These are phyloP conservation scores for Chrysaora quinquecirrha DNA, from an alignment of 30 jellyfish, hydroid and myxozoan species.

Conservation along the genomic window DNA sequence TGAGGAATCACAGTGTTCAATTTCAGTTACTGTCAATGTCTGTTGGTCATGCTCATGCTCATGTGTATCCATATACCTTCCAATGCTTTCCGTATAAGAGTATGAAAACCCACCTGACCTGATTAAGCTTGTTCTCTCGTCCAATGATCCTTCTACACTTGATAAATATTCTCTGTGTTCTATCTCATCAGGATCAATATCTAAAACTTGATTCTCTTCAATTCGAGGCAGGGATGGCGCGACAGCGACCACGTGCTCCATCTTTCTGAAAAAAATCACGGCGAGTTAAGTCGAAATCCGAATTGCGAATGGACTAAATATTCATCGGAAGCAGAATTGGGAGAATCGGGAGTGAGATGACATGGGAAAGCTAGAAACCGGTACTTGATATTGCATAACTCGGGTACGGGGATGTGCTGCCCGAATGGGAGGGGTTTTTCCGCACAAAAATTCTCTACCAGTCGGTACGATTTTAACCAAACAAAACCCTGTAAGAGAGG, in stretches of 20 bases:
- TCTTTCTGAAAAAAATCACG: neutral
- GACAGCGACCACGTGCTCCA: slow-evolving; percentile 27
- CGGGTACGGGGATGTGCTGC: too few relatives aligned
- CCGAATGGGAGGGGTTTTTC: too few relatives aligned
- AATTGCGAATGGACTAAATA: too few relatives aligned
- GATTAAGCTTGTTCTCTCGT: slow-evolving; percentile 54
- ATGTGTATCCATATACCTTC: slow-evolving; percentile 36
- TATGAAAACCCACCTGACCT: slow-evolving; percentile 51
- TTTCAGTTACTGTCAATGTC: neutral
- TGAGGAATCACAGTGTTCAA: slow-evolving; percentile 12
- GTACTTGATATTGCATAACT: too few relatives aligned
- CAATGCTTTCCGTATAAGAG: slow-evolving; percentile 56
- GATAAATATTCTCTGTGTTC: slow-evolving; percentile 8
- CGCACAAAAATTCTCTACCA: too few relatives aligned
- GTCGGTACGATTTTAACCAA: too few relatives aligned
- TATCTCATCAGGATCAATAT: neutral
- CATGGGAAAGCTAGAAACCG: too few relatives aligned
- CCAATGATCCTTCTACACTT: neutral
- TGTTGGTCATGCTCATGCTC: slow-evolving; percentile 25
- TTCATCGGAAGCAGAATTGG: too few relatives aligned
- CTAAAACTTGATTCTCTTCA: slow-evolving; percentile 15
- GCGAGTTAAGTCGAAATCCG: too few relatives aligned
- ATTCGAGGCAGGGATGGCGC: slow-evolving; percentile 35
- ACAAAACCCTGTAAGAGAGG: too few relatives aligned
- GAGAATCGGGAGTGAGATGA: too few relatives aligned